Evolutionary conservation across 2,888 invertebrate genomes (phyloP).

Genomic region (Aphidoletes aphidimyza): DNA sequence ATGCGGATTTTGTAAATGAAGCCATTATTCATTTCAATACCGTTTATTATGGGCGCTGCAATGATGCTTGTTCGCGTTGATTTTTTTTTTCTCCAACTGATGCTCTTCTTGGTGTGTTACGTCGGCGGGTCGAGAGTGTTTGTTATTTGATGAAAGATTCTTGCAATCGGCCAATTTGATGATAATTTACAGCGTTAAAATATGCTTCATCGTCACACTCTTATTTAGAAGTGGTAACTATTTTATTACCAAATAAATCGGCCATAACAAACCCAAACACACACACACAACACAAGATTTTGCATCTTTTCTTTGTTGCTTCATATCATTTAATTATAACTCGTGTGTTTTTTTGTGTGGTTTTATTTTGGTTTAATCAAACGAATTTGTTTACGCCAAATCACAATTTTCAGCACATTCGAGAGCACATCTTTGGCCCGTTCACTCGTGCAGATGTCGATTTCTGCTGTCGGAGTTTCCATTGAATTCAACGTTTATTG

Average conservation of each 20-base stretch:
- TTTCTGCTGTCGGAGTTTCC: neutral
- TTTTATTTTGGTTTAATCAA: neutral
- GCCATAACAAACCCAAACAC: neutral
- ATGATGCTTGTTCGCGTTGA: neutral
- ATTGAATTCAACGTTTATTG: slow-evolving; percentile 12
- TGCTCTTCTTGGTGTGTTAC: slow-evolving; percentile 1
- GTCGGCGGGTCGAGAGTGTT: neutral
- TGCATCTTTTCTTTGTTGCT: neutral
- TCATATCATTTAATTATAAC: slow-evolving; percentile 20
- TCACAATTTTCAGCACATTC: neutral
- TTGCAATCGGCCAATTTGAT: slow-evolving; percentile 52
- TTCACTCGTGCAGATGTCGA: no score
- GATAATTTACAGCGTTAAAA: slow-evolving; percentile 46
- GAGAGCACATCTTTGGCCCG: neutral
- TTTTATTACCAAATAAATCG: slow-evolving; percentile 47
- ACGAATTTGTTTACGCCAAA: slow-evolving; percentile 11
- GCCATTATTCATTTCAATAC: slow-evolving; percentile 43
- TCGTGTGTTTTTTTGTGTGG: no score
- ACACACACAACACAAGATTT: neutral
- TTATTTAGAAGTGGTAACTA: slow-evolving; percentile 33
- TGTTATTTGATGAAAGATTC: slow-evolving; percentile 33
- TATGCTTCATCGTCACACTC: neutral
- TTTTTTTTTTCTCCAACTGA: neutral
- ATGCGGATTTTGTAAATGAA: no score
- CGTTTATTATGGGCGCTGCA: slow-evolving; percentile 1